Evolutionary conservation across 1,140 invertebrate species (phyloP).

Genomic region (Orchestia grillus): DNA sequence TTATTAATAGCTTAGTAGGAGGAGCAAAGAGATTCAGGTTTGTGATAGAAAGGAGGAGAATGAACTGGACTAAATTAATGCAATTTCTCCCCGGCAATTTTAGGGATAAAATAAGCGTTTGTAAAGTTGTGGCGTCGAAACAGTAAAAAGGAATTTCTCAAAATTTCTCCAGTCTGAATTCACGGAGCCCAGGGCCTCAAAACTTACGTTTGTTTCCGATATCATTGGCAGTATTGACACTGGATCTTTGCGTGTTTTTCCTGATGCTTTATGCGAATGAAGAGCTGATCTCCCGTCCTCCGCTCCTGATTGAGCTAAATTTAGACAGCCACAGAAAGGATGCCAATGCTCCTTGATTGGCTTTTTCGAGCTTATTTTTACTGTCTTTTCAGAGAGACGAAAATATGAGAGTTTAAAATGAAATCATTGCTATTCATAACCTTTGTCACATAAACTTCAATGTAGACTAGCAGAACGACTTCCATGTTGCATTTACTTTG

Average conservation of each 20-base stretch:
- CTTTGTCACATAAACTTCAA: neutral
- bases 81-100: too few relatives aligned
- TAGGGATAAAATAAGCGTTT: too few relatives aligned
- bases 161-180: neutral
- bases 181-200: neutral
- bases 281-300: neutral
- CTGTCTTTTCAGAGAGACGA: neutral
- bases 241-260: neutral
- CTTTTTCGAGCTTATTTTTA: neutral
- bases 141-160: too few relatives aligned
- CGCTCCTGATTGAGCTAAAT: neutral
- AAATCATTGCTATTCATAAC: neutral
- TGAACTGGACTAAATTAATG: too few relatives aligned
- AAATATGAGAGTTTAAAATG: neutral
- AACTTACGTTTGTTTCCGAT: neutral
- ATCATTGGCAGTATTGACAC: neutral
- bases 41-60: too few relatives aligned
- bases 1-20: too few relatives aligned
- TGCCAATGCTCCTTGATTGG: neutral
- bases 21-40: too few relatives aligned
- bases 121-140: too few relatives aligned
- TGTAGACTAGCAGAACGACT: neutral
- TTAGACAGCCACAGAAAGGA: neutral
- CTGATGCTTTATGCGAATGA: neutral
- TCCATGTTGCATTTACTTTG: neutral